These are phyloP conservation scores for Dicrurus megarhynchus DNA, from an alignment of 2,113 vertebrate species.

Conservation along the genomic window DNA sequence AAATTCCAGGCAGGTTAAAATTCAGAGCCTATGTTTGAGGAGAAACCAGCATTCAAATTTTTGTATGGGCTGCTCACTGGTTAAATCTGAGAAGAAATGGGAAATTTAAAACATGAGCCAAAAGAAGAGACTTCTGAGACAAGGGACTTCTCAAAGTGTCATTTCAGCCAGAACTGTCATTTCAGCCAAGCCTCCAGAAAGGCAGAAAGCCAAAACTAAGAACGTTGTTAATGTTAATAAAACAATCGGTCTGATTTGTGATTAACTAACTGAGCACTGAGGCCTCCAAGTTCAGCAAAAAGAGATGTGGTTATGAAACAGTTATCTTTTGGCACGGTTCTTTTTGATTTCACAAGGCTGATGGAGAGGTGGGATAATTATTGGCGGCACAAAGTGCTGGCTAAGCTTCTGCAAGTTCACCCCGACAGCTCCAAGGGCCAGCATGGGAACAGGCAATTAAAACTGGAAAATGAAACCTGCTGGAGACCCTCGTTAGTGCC, in stretches of 20 bases:
- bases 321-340: background rate
- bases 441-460: background rate
- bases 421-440: background rate
- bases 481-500: background rate
- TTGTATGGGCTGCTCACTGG: background rate
- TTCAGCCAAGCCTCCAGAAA: background rate
- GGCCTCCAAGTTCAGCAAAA: background rate
- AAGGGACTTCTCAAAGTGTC: background rate
- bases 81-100: background rate
- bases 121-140: background rate
- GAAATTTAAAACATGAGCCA: background rate
- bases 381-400: background rate
- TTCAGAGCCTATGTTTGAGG: background rate
- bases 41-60: background rate
- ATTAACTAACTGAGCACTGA: background rate
- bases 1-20: background rate
- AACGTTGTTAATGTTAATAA: background rate
- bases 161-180: background rate
- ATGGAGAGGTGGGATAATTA: background rate
- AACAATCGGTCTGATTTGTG: background rate
- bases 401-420: background rate
- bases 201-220: background rate
- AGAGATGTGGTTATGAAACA: background rate
- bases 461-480: background rate
- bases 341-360: background rate